phyloP scores from a whole-genome alignment of 2,113 vertebrate species.

The Sebastes fasciatus region DNA sequence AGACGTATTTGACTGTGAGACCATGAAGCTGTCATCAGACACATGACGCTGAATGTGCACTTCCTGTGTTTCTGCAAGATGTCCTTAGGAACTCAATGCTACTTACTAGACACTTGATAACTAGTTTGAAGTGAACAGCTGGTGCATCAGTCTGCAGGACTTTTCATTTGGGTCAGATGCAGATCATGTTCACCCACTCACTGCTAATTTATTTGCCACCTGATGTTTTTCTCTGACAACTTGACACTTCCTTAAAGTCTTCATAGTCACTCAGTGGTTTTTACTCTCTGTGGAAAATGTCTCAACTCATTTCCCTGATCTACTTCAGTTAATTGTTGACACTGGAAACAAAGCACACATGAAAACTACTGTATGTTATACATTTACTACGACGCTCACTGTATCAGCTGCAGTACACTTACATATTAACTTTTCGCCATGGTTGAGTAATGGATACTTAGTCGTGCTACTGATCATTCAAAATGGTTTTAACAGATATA shows the following conservation, averaged over 20 bases:
- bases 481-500: not conserved
- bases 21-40: not conserved
- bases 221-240: not conserved
- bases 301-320: not conserved
- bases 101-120: not conserved
- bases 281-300: not conserved
- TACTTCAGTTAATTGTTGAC: not conserved
- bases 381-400: slow-evolving; percentile 18
- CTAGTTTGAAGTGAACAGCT: not conserved
- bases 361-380: slow-evolving; percentile 9
- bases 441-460: not conserved
- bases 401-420: not conserved
- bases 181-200: no score
- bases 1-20: not conserved
- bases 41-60: not conserved
- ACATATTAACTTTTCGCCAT: slow-evolving; percentile 21
- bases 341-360: slow-evolving; percentile 11
- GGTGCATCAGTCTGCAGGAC: not conserved
- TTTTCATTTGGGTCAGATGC: not conserved
- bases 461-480: not conserved
- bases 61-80: not conserved
- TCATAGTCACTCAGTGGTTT: not conserved
- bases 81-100: not conserved
- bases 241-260: not conserved
- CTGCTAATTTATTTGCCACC: no score